Evolutionary conservation across 2,113 vertebrate genomes (phyloP), one percentile per base, ranked within the genome.

Genomic region (Cairina moschata): DNA sequence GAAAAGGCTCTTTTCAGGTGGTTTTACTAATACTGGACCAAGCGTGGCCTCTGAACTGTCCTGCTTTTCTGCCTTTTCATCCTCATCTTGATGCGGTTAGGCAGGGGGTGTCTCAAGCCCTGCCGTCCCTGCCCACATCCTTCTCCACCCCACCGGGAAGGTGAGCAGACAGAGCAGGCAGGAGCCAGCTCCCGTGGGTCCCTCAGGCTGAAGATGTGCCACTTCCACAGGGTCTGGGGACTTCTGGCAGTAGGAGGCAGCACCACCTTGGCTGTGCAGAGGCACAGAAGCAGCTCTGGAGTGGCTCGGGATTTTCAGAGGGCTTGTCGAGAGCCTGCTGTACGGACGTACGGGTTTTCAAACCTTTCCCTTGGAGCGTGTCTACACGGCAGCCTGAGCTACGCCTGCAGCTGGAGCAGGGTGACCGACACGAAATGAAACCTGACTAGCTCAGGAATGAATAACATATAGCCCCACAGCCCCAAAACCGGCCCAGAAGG

Each of bases 231-330:
- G 96, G 94, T 74, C 79, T 36, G 63, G 79, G 79, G n/a, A 86
- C 75, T 96, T 83, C 95, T 63, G 96, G 93, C 95, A 90, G 96
- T 90, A 97, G 95, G 96, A 96, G 96, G 95, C 95, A 96, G 96
- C 96, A 95, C 71, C 91, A 96, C 91, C 95, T 88, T 95, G 95
- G 96, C 67, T 96, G 95, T 96, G 87, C 82, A 82, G 91, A 76
- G 82, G 54, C 92, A 55, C 25, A 62, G 75, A 55, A 58, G 78
- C 87, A 38, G 78, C 54, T 79, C 71, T 44, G 77, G 66, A 84
- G 73, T 2, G 58, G 66, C 71, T 91, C 55, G 13, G 84, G 87
- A 68, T 86, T 95, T 82, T 66, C 9, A 59, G 83, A 55, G 4
- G 78, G 40, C 54, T 91, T 21, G 83, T 75, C 0, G 23, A 85